Percentiles rank a stretch among this genome's conserved stretches.
phyloP scores from a whole-genome alignment of 1,140 invertebrate species.

The Zophobas morio region DNA sequence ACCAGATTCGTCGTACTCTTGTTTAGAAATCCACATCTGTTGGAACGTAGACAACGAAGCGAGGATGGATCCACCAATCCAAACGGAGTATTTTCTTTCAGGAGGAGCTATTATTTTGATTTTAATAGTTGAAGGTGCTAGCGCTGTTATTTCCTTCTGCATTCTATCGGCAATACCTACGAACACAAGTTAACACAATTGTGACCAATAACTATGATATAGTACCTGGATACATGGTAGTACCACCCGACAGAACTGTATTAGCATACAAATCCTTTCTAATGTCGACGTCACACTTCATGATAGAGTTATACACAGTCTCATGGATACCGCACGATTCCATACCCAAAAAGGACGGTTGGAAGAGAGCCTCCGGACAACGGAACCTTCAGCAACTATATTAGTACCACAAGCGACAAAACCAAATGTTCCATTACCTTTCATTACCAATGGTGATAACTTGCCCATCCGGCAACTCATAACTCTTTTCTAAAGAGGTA shows the following conservation, averaged over 20 bases:
- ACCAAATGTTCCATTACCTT: conserved; percentile 57
- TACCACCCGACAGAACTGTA: conserved; percentile 95
- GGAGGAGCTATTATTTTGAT: conserved; percentile 96
- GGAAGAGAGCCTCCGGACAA: conserved; percentile 97
- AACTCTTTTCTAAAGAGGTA: conserved; percentile 93
- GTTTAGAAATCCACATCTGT: conserved; percentile 97
- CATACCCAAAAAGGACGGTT: conserved; percentile 96
- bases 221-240: conserved; percentile 93
- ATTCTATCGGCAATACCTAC: conserved; percentile 78
- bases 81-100: conserved; percentile 93
- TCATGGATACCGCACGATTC: conserved; percentile 96
- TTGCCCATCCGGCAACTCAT: conserved; percentile 95
- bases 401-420: too few species aligned
- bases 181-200: conserved; percentile 20
- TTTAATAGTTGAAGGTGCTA: conserved; percentile 92
- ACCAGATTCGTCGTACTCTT: conserved; percentile 96
- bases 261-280: conserved; percentile 96
- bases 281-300: conserved; percentile 97
- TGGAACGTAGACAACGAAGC: conserved; percentile 92
- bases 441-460: conserved; percentile 98
- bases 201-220: neutral
- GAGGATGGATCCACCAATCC: conserved; percentile 91
- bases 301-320: conserved; percentile 97
- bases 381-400: conserved; percentile 79
- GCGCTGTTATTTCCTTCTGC: conserved; percentile 90